Percentiles rank a stretch among this genome's conserved stretches.
Evolutionary conservation across 2,797 vertebrate genomes (phyloP).

Genomic region (Menidia menidia): DNA sequence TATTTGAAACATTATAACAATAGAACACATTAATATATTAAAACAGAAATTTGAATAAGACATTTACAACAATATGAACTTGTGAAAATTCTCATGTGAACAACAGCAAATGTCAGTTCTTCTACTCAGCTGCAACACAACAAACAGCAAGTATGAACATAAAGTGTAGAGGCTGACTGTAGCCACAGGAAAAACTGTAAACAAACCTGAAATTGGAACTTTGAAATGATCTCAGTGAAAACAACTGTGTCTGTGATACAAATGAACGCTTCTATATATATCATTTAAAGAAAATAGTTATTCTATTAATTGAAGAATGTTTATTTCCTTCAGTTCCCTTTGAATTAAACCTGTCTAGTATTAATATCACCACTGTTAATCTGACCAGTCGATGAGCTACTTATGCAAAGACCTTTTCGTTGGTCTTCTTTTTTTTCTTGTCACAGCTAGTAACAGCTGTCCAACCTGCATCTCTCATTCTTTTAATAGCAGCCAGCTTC

Average conservation of each 20-base stretch:
- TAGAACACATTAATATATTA: constrained; percentile 4
- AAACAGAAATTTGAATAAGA: constrained; percentile 9
- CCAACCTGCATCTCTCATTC: constrained; percentile 90
- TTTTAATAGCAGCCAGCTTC: constrained; percentile 87
- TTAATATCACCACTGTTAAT: neutral
- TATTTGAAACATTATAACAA: constrained; percentile 25
- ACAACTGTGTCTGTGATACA: neutral
- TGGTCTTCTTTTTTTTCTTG: constrained; percentile 88
- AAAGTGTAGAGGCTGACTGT: too few relatives aligned
- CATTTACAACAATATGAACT: constrained; percentile 19
- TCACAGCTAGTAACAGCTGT: constrained; percentile 84
- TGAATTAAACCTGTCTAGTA: constrained; percentile 23
- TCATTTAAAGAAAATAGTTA: too few relatives aligned
- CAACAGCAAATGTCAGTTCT: constrained; percentile 10
- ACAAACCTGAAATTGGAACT: constrained; percentile 5
- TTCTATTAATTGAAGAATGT: neutral
- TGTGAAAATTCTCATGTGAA: constrained; percentile 8
- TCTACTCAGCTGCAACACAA: constrained; percentile 5
- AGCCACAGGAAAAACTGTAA: neutral
- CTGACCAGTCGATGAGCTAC: constrained; percentile 5
- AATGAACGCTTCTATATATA: constrained; percentile 56
- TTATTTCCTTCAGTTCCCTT: constrained; percentile 44
- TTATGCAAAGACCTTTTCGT: constrained; percentile 89
- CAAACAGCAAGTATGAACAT: neutral
- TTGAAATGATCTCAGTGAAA: neutral